Evolutionary conservation across 2,113 vertebrate genomes (phyloP).

Genomic region (Eolophus roseicapilla): DNA sequence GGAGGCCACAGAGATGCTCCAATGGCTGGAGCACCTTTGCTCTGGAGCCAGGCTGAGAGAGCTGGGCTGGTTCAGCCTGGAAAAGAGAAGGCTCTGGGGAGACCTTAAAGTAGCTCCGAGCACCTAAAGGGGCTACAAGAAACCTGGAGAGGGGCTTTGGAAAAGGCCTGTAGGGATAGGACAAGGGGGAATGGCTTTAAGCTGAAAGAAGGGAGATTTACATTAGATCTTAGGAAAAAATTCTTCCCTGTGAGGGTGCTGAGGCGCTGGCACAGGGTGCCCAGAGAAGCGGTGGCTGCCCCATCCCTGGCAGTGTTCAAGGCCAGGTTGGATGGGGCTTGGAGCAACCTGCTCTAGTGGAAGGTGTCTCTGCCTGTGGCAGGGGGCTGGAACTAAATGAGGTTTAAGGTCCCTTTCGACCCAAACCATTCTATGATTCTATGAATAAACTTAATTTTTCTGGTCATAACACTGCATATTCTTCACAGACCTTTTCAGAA

Average conservation of each 20-base stretch:
- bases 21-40: neutral
- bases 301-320: neutral
- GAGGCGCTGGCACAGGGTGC: neutral
- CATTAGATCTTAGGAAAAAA: neutral
- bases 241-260: neutral
- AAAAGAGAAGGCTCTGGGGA: neutral
- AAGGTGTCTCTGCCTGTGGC: neutral
- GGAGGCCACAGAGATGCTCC: neutral
- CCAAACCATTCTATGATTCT: neutral
- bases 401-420: neutral
- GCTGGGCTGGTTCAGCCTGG: neutral
- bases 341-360: neutral
- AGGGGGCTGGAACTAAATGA: neutral
- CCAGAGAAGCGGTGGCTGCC: neutral
- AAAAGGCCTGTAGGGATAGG: neutral
- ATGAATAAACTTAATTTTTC: neutral
- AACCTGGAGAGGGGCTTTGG: neutral
- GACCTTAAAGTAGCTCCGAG: neutral
- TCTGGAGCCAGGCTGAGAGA: neutral
- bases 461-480: no score
- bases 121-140: neutral
- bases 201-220: neutral
- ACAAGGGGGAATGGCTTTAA: neutral
- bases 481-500: neutral
- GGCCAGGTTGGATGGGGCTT: neutral